Evolutionary conservation across 2,888 invertebrate genomes (phyloP).

Genomic region (Perithous albicinctus): DNA sequence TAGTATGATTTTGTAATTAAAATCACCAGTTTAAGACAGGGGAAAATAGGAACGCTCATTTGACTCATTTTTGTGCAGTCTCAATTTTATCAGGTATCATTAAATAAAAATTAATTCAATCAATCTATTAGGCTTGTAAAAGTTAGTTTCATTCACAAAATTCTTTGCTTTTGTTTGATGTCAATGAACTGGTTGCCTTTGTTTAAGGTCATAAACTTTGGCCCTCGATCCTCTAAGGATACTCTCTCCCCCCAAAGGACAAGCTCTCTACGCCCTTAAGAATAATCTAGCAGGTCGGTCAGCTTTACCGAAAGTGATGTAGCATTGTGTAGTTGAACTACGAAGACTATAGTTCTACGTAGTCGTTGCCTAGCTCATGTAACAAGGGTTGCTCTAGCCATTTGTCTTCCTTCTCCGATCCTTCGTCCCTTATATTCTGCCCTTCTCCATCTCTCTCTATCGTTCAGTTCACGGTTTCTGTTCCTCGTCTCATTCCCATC

Average conservation of each 20-base stretch:
- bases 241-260: background rate
- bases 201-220: background rate
- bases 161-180: background rate
- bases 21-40: too few relatives aligned
- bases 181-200: background rate
- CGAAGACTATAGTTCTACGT: background rate
- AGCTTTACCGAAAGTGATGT: background rate
- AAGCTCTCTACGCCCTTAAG: background rate
- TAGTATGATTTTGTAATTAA: too few relatives aligned
- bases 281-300: conserved; percentile 2
- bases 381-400: background rate
- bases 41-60: too few relatives aligned
- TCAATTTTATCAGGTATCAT: too few relatives aligned
- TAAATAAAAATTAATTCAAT: background rate
- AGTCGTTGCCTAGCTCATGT: background rate
- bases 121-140: too few relatives aligned
- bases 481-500: conserved; percentile 17
- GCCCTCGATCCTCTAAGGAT: background rate
- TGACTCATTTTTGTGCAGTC: too few relatives aligned
- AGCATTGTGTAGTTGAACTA: background rate
- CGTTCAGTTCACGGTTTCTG: background rate
- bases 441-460: background rate
- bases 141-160: too few relatives aligned
- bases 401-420: background rate
- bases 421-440: conserved; percentile 4